Evolutionary conservation across 2,888 invertebrate species (phyloP), one percentile per base, ranked within the genome.

Genomic region (Hemicrepidius hirtus): DNA sequence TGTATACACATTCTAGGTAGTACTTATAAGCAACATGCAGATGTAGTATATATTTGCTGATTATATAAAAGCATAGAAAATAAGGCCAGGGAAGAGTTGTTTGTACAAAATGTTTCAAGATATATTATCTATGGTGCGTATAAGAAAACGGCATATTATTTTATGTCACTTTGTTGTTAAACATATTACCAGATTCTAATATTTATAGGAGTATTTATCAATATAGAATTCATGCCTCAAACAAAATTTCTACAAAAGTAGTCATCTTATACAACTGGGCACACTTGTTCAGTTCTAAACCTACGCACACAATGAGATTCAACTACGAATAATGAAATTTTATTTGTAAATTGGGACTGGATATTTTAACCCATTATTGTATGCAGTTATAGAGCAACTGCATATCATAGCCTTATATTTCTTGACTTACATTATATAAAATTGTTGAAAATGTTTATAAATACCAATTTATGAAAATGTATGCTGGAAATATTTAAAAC

Each of bases 31-130:
- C 40, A 13, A 40, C 40, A n/a, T 13, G 40, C 12, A 40, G 40
- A 12, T 12, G 37, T 37, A 12, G 3, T 40, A 13, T 40, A 4
- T n/a, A 37, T 2, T 37, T 37, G 37, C n/a, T 13, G 3, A 5
- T 24, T 40, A 13, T 40, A 40, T 40, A 40, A 40, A 40, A 40
- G 40, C 40, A 40, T n/a, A 40, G 4, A 40, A 40, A 40, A 40
- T n/a, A 40, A 40, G 40, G 40, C 40, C 40, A 40, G 40, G 37
- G 40, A 40, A 40, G 40, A 40, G 40, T 40, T 40, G 4, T 37
- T 37, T 37, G 12, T 37, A 37, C n/a, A 37, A 12, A 9, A 12
- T 2, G 37, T 37, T 37, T 37, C 9, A 9, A n/a, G 37, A 2
- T 37, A 6, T n/a, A 37, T 1, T 9, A 37, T n/a, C 7, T 32